Evolutionary conservation across 2,797 vertebrate species (phyloP), one percentile per base, ranked within the genome.

Genomic region (Melanotaenia parkinsoni): DNA sequence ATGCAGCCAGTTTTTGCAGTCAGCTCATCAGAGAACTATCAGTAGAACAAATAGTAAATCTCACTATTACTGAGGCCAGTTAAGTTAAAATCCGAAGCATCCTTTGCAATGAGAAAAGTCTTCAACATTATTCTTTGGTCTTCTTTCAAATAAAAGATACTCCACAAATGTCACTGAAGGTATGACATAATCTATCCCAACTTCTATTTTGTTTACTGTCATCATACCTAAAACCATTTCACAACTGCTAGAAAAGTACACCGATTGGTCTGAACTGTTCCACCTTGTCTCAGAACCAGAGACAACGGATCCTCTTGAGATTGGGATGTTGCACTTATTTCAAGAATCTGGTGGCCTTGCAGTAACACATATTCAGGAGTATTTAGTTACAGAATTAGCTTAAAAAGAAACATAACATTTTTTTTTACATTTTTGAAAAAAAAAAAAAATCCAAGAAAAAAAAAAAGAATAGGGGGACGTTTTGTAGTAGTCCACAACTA

Each of bases 401-500:
- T 10, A n/a, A n/a, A n/a, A n/a, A n/a, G n/a, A n/a, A n/a, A n/a
- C n/a, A n/a, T n/a, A n/a, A n/a, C n/a, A n/a, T n/a, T n/a, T n/a
- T n/a, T n/a, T n/a, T n/a, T n/a, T n/a, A n/a, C n/a, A n/a, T n/a
- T n/a, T n/a, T n/a, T n/a, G n/a, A n/a, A n/a, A n/a, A 6, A 40
- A 40, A 12, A 40, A 16, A 47, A 50, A 50, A 54, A 62, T 51
- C n/a, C 14, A 53, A 38, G 54, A 26, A 26, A 26, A 30, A 30
- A 28, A 16, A 74, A 76, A 82, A 89, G 72, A 64, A 72, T 80
- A 77, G 6, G 50, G 43, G 28, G 77, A 79, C 58, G 77, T 77
- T 81, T 66, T 60, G 43, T 40, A 62, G 72, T 58, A 78, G 65
- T 76, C 40, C 16, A 63, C 67, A 50, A 53, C 62, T 38, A 79